phyloP scores from a whole-genome alignment of 2,888 invertebrate genomes.

The Pyrrhosoma nymphula region DNA sequence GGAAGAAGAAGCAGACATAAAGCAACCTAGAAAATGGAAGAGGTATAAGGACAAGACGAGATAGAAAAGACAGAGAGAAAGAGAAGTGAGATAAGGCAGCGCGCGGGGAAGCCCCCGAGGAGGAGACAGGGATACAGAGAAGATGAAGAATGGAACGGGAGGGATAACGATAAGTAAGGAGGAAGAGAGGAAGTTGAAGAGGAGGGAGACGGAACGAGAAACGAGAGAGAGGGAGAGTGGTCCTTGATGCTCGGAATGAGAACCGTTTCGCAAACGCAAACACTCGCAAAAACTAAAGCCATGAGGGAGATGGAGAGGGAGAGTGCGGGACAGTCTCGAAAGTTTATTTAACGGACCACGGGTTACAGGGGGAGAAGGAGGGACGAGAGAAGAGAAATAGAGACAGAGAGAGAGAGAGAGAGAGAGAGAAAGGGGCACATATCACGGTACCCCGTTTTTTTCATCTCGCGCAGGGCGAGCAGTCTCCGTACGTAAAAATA shows the following conservation, averaged over 20 bases:
- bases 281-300: slow-evolving; percentile 54
- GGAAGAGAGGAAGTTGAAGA: neutral
- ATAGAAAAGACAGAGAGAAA: neutral
- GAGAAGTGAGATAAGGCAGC: too few species aligned
- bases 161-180: neutral
- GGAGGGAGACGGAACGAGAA: neutral
- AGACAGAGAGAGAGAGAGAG: neutral
- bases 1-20: too few species aligned
- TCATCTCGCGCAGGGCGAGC: neutral
- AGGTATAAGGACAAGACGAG: neutral
- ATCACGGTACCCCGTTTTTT: slow-evolving; percentile 36
- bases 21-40: neutral
- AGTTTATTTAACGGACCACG: slow-evolving; percentile 30
- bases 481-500: neutral
- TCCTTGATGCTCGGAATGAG: neutral
- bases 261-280: slow-evolving; percentile 60
- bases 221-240: neutral
- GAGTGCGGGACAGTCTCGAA: neutral
- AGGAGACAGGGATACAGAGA: too few species aligned
- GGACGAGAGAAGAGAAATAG: neutral
- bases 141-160: neutral
- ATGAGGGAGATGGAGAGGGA: neutral
- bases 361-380: neutral
- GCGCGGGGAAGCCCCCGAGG: too few species aligned
- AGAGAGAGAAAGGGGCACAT: neutral